phyloP scores from a whole-genome alignment of 2,888 invertebrate species.

The Rotaria socialis region DNA sequence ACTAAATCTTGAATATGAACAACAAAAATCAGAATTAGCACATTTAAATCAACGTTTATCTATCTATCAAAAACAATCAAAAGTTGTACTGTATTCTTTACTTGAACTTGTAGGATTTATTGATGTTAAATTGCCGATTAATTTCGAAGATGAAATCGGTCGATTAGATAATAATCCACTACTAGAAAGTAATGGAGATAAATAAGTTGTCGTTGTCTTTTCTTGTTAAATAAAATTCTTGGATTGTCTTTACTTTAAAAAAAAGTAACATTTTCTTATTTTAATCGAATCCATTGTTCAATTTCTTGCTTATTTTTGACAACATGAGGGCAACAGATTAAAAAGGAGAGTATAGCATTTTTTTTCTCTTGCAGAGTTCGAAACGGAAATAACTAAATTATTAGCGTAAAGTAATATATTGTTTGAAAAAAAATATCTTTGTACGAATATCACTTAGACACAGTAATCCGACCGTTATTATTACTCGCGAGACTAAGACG shows the following conservation, averaged over 20 bases:
- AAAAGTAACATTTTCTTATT: no score
- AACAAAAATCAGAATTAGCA: neutral
- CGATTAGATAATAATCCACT: conserved; percentile 25
- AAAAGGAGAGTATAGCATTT: no score
- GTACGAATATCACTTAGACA: no score
- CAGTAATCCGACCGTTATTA: no score
- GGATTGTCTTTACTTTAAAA: neutral
- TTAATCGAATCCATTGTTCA: no score
- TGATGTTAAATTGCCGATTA: conserved; percentile 35
- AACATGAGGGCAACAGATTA: no score
- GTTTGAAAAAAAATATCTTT: no score
- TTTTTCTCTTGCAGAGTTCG: no score
- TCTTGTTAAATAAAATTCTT: neutral
- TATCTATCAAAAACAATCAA: conserved; percentile 28
- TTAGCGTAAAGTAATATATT: no score
- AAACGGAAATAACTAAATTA: no score
- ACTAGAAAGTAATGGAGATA: conserved; percentile 7
- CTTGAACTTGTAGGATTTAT: conserved; percentile 31
- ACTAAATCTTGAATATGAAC: conserved; percentile 15
- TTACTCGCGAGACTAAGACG: no score
- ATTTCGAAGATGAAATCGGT: conserved; percentile 35
- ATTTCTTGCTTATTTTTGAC: no score
- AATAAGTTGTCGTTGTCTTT: neutral
- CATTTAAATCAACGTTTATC: neutral
- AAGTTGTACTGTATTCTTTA: conserved; percentile 28